A percentile compares a stretch with the other conserved stretches of the same genome.
Evolutionary conservation across 2,888 invertebrate species (phyloP).

Genomic region (Melanostoma mellinum): DNA sequence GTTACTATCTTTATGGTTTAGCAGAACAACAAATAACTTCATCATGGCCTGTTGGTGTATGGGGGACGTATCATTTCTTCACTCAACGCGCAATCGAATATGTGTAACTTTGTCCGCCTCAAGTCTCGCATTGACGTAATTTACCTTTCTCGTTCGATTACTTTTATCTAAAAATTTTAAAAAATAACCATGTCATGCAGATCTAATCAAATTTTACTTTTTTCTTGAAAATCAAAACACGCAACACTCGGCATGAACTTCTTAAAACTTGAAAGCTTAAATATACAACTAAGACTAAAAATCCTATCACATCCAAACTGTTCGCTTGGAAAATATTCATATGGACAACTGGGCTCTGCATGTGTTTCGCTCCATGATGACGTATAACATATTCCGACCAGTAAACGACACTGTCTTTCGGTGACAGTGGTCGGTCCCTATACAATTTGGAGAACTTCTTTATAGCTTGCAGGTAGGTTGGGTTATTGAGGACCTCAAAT

Average conservation of each 20-base stretch:
- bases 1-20: too few species aligned
- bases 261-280: not conserved
- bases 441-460: constrained; percentile 81
- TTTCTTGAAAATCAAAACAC: not conserved
- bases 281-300: constrained; percentile 23
- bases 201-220: constrained; percentile 38
- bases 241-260: not conserved
- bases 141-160: not conserved
- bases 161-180: not conserved
- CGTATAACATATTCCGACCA: constrained; percentile 84
- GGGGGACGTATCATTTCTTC: too few species aligned
- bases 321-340: constrained; percentile 81
- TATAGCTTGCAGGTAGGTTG: constrained; percentile 75
- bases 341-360: constrained; percentile 82
- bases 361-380: constrained; percentile 82
- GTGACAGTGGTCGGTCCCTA: constrained; percentile 82
- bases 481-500: constrained; percentile 73
- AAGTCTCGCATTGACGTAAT: too few species aligned
- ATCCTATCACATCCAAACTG: constrained; percentile 82
- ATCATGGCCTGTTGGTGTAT: too few species aligned
- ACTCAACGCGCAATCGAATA: too few species aligned
- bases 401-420: constrained; percentile 82
- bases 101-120: too few species aligned
- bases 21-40: too few species aligned
- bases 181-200: too few species aligned